These are phyloP conservation scores for Drosophila colorata DNA, from an alignment of 2,888 invertebrate species.

Conservation along the genomic window DNA sequence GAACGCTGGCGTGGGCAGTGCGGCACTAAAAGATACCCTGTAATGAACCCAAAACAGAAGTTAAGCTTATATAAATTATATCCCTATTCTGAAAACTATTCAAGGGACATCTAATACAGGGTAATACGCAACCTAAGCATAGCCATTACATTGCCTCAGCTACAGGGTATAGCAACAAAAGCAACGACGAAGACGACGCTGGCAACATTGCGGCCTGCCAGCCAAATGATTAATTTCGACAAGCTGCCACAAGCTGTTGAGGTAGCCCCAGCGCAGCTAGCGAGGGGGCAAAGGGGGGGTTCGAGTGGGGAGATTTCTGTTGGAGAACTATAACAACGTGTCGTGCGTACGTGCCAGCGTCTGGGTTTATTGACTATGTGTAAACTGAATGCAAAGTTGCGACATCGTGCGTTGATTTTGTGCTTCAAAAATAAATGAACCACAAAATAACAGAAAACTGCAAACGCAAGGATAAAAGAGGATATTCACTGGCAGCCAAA, in stretches of 20 bases:
- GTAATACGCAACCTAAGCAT: background rate
- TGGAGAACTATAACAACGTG: conserved; percentile 17
- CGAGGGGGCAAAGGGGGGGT: background rate
- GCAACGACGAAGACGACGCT: conserved; percentile 8
- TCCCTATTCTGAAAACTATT: too few relatives aligned
- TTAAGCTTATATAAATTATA: too few relatives aligned
- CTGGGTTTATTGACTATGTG: conserved; percentile 64
- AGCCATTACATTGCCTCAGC: background rate
- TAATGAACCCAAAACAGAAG: background rate
- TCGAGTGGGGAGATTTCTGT: background rate
- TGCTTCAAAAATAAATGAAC: conserved; percentile 68
- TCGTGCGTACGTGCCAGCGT: conserved; percentile 61
- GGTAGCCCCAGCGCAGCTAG: conserved; percentile 8
- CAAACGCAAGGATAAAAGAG: conserved; percentile 18
- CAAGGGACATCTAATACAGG: too few relatives aligned
- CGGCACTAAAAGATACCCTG: conserved; percentile 6
- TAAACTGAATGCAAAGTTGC: conserved; percentile 69
- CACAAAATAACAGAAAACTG: conserved; percentile 59
- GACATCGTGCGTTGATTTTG: conserved; percentile 67
- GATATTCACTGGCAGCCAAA: conserved; percentile 9
- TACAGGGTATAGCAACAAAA: conserved; percentile 14
- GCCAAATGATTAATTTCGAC: conserved; percentile 79
- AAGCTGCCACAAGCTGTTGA: conserved; percentile 72
- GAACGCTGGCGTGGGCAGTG: too few relatives aligned
- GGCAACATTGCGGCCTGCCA: conserved; percentile 60